Evolutionary conservation across 2,888 invertebrate genomes (phyloP).

Genomic region (Lasioglossum malachurum): DNA sequence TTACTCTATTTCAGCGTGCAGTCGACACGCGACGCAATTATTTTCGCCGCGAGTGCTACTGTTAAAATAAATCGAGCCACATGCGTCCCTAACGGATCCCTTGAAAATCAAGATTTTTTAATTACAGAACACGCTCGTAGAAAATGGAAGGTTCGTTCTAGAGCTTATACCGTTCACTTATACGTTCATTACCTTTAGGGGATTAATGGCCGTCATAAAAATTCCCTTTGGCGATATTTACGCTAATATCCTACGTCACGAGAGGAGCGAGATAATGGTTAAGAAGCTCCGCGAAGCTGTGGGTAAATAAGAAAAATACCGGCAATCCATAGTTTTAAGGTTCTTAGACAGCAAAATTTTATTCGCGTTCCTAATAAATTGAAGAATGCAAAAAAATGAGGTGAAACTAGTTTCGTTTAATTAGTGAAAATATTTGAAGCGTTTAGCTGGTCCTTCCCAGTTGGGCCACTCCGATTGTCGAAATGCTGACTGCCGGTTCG

Average conservation of each 20-base stretch:
- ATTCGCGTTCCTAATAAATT: neutral
- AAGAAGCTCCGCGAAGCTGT: neutral
- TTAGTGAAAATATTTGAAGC: neutral
- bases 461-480: neutral
- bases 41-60: neutral
- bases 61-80: neutral
- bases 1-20: neutral
- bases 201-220: neutral
- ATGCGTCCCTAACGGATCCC: neutral
- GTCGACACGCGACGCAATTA: neutral
- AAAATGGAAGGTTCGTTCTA: neutral
- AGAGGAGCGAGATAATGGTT: neutral
- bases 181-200: neutral
- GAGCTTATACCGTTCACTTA: neutral
- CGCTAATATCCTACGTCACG: neutral
- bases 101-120: neutral
- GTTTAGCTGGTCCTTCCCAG: neutral
- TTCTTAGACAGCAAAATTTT: neutral
- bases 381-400: neutral
- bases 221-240: neutral
- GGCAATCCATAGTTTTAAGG: neutral
- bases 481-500: neutral
- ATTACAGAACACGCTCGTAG: neutral
- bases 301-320: neutral
- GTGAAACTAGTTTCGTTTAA: neutral